Conservation (phyloP, 2,888 invertebrate species). For the Andrena bicolor region DNA sequence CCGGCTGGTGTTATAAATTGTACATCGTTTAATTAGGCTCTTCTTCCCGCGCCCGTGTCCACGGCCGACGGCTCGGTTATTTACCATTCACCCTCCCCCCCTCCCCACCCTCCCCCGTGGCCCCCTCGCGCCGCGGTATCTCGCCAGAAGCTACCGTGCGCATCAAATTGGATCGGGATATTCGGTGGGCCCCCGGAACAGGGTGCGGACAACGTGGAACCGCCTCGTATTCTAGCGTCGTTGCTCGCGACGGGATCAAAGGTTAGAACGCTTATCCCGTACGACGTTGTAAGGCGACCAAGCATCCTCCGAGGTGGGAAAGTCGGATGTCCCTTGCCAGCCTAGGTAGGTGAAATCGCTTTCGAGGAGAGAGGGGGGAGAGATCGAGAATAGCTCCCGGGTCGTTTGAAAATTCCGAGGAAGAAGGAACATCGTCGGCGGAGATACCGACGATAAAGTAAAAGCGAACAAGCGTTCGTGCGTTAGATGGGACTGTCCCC, state of each 20-base stretch:
- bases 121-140: slow-evolving; percentile 62
- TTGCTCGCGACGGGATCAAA: slow-evolving; percentile 24
- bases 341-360: background rate
- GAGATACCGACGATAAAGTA: slow-evolving; percentile 20
- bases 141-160: slow-evolving; percentile 79
- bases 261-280: slow-evolving; percentile 21
- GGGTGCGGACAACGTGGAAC: background rate
- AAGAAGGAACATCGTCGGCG: background rate
- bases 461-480: slow-evolving; percentile 15
- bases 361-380: no score
- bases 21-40: slow-evolving; percentile 85
- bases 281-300: background rate
- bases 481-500: slow-evolving; percentile 1
- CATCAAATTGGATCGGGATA: slow-evolving; percentile 81
- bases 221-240: slow-evolving; percentile 18
- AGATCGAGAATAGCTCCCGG: background rate
- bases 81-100: slow-evolving; percentile 81
- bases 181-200: slow-evolving; percentile 59
- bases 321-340: background rate
- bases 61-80: slow-evolving; percentile 73
- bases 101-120: no score
- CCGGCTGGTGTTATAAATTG: slow-evolving; percentile 85
- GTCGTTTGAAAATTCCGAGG: slow-evolving; percentile 5
- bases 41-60: slow-evolving; percentile 71
- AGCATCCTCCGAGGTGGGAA: slow-evolving; percentile 12